Evolutionary conservation across 2,888 invertebrate species (phyloP), one percentile per base, ranked within the genome.

Genomic region (Protophormia terraenovae): DNA sequence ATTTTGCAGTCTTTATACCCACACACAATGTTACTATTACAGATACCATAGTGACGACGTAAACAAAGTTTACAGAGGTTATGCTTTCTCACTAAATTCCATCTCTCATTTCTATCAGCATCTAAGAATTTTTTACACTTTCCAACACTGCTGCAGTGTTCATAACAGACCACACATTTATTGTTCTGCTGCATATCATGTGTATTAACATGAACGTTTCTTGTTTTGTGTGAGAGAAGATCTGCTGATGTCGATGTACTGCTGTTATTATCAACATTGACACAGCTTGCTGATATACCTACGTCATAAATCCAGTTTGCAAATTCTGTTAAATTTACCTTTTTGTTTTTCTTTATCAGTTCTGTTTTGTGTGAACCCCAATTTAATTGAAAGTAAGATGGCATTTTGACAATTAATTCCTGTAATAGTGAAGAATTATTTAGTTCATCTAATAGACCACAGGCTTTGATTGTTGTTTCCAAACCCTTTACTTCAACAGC

Each of bases 371-470:
- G 66, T 55, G n/a, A 14, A 12, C 76, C 66, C 76, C 76, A 66
- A 4, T 64, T 50, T 2, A 76, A 41, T 12, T 76, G 76, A 50
- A 72, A 29, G 24, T 64, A 27, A 6, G 80, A 50, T 27, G 81
- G 75, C 19, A 82, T n/a, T 82, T 82, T 82, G 2, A 8, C n/a
- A 24, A 82, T 24, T 14, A 69, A n/a, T 29, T 82, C 81, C 3
- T 83, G 35, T n/a, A 83, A 29, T 45, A 83, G n/a, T 27, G 71
- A 83, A 0, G 77, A 77, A 50, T 83, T 72, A 16, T 66, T 72
- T 12, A 79, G 24, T 53, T 72, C 72, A 10, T 72, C 64, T 1
- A 41, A 24, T 6, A 79, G 32, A 2, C 55, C 53, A 72, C 64
- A 79, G 0, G 72, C 62, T 32, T 35, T 64, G 0, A 79, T 79